Evolutionary conservation across 2,113 vertebrate genomes (phyloP).

Genomic region (Prolemur simus): DNA sequence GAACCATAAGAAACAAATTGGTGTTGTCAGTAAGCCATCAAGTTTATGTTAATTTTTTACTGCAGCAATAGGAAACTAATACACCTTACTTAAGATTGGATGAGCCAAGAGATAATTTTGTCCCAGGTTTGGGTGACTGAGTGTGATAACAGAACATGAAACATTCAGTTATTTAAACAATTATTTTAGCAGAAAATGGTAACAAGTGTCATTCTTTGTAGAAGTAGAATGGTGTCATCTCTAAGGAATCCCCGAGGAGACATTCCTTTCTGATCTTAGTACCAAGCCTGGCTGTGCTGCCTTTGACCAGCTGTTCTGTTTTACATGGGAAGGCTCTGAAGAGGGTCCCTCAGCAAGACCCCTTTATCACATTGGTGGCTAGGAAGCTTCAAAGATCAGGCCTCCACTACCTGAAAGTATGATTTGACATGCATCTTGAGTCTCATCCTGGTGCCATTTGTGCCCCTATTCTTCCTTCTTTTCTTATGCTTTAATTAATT

Average conservation of each 20-base stretch:
- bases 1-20: background rate
- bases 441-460: background rate
- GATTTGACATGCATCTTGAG: background rate
- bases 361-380: background rate
- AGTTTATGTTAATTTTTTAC: background rate
- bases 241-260: background rate
- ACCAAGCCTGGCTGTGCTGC: background rate
- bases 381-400: background rate
- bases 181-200: background rate
- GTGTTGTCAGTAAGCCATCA: background rate
- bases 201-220: background rate
- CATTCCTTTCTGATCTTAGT: slow-evolving; percentile 29
- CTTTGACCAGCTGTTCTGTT: background rate
- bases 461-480: background rate
- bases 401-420: background rate
- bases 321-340: background rate
- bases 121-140: background rate
- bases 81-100: background rate
- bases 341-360: background rate
- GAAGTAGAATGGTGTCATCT: background rate
- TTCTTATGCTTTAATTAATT: background rate
- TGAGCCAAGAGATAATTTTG: slow-evolving; percentile 11
- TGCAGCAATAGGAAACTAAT: background rate
- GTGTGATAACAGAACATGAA: background rate
- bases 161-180: background rate